Evolutionary conservation across 1,140 invertebrate species (phyloP).

Genomic region (Panagrolaimus sp.): DNA sequence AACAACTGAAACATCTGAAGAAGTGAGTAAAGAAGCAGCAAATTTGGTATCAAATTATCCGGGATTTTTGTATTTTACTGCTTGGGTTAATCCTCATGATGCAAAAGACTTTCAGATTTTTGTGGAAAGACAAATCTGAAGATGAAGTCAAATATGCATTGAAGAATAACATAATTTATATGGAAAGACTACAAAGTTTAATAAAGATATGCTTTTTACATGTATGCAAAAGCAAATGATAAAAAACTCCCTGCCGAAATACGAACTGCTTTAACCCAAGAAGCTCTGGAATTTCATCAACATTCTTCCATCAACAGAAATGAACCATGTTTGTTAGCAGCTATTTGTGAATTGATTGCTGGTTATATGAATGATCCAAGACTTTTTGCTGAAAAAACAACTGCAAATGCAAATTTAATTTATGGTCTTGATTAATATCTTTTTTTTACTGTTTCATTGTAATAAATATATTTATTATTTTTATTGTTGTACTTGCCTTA

Average conservation of each 20-base stretch:
- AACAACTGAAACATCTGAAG: slow-evolving; percentile 81
- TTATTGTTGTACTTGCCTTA: neutral
- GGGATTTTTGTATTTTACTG: slow-evolving; percentile 81
- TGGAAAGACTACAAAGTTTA: slow-evolving; percentile 74
- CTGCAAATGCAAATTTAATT: slow-evolving; percentile 84
- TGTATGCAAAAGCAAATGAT: slow-evolving; percentile 88
- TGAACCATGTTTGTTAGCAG: slow-evolving; percentile 85
- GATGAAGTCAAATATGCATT: slow-evolving; percentile 77
- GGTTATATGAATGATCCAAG: slow-evolving; percentile 78
- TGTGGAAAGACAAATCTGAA: slow-evolving; percentile 89
- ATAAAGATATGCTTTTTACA: slow-evolving; percentile 87
- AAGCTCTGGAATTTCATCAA: slow-evolving; percentile 67
- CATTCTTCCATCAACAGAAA: slow-evolving; percentile 89
- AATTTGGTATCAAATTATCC: slow-evolving; percentile 66
- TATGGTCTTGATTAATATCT: slow-evolving; percentile 71
- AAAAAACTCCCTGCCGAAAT: slow-evolving; percentile 80
- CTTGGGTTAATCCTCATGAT: slow-evolving; percentile 89
- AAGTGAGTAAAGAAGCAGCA: slow-evolving; percentile 76
- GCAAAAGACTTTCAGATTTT: slow-evolving; percentile 85
- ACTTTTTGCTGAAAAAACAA: slow-evolving; percentile 81
- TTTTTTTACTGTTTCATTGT: slow-evolving; percentile 49
- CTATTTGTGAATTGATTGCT: slow-evolving; percentile 87
- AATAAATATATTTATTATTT: neutral
- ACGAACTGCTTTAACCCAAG: slow-evolving; percentile 78
- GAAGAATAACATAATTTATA: slow-evolving; percentile 72